Base-by-base conservation (phyloP, 2,888 invertebrate species). In the Dysmachus trigonus region DNA sequence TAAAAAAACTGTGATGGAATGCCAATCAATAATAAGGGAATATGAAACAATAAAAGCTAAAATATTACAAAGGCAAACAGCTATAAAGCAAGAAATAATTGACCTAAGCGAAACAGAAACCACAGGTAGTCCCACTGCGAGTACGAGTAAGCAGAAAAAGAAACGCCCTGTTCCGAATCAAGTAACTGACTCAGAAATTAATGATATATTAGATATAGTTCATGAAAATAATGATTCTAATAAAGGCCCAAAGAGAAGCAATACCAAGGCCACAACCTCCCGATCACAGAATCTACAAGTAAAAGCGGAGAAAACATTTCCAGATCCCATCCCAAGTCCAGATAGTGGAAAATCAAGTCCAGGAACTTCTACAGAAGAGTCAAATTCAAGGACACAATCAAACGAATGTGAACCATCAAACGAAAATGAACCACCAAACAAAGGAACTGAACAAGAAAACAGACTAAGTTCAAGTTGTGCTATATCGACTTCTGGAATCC, bases 121-220 rank as follows among this genome's bases (percentile, higher is more conserved):
- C 0, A 41, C 2, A 8, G 53, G 10, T 22, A 18, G 8, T n/a
- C 18, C 53, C 53, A 53, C n/a, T 2, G 22, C 22, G 5, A 53
- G 27, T 8, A 53, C 22, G 5, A 53, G 27, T 8, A 53, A 22
- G 0, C 22, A 22, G 10, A 74, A 76, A 71, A 81, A 13, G 8
- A 74, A 62, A 38, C n/a, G 53, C 5, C 38, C 53, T 6, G 22
- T 47, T 27, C 41, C 79, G 7, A 47, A 18, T 31, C 41, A 83
- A 2, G 87, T 87, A 1, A 86, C 87, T 2, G 86, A 87, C 76
- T 87, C 87, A 1, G 85, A 86, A 62, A 87, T 86, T 41, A 72
- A 87, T 71, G 82, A 87, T 76, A 86, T 87, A 35, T 72, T 87
- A 13, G 85, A 85, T 10, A 31, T 86, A n/a, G 86, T 86, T 0